Base-by-base conservation (phyloP, 2,797 vertebrate species). In the Clarias fuscus region DNA sequence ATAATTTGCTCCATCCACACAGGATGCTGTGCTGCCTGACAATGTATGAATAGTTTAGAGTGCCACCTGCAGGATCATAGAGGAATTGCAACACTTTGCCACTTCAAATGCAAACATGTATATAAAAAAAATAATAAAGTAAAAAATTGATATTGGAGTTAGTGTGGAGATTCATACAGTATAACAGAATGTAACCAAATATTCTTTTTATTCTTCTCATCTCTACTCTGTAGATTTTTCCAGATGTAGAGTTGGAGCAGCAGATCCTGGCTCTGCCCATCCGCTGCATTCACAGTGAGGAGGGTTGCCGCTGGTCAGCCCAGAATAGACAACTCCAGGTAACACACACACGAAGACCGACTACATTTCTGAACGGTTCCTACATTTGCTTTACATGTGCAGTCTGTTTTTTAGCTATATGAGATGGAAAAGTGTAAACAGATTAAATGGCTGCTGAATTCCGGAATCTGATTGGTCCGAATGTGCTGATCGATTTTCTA, bases 201-300 rank as follows among this genome's bases (percentile, higher is more conserved):
- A 13, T 53, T 53, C 14, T 53, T 53, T 53, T 13, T 13, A 13
- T 53, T 53, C 48, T 53, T 53, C 0, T 53, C 48, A 53, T 53
- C 11, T 53, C 48, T 37, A 58, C 20, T 68, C 22, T 72, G 48
- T 92, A 99, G 98, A 99, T 99, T 92, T 99, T 98, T 90, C 98
- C 98, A 0, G 98, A 99, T 88, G 96, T 97, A 0, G 98, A 99
- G 87, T 94, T 99, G 93, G 98, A 99, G 92, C 96, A 96, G 53
- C 98, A 97, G 94, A 98, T 99, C 89, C 92, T 99, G 86, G 92
- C 95, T 4, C 89, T 99, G 90, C 92, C 96, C 59, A 99, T 99
- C 91, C 96, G 98, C 90, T 99, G 98, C 91, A 99, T 99, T 93
- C 98, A 99, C 93, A 99, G 98, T 6, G 98, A 99, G 93, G 98